Conservation (phyloP, 2,797 vertebrate genomes). For the Sus cebifrons region DNA sequence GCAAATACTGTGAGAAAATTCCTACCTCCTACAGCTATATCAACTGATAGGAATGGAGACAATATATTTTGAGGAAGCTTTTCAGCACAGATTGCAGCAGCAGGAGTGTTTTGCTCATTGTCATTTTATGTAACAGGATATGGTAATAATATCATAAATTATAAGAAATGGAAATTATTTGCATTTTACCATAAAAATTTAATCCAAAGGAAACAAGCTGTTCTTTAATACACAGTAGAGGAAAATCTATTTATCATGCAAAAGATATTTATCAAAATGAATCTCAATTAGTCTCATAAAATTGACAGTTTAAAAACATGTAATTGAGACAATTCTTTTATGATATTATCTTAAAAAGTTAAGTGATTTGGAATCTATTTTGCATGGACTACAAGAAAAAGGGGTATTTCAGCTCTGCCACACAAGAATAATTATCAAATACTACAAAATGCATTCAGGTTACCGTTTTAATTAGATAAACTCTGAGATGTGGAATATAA, state of each 20-base stretch:
- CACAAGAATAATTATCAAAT: background rate
- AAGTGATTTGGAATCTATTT: conserved; percentile 51
- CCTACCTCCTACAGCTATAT: background rate
- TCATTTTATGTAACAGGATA: conserved; percentile 75
- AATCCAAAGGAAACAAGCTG: conserved; percentile 69
- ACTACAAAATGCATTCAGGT: background rate
- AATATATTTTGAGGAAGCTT: conserved; percentile 40
- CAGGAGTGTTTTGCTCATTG: conserved; percentile 69
- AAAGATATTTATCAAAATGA: conserved; percentile 70
- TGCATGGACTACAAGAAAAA: background rate
- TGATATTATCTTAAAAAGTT: conserved; percentile 44
- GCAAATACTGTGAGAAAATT: conserved; percentile 59
- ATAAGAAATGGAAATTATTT: conserved; percentile 76
- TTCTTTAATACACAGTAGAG: conserved; percentile 51
- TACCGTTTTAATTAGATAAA: background rate
- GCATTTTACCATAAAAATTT: conserved; percentile 71
- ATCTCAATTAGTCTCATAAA: conserved; percentile 64
- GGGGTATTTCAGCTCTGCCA: background rate
- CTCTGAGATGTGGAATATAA: background rate
- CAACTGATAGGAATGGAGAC: background rate
- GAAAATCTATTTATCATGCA: conserved; percentile 40
- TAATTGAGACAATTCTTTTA: conserved; percentile 51
- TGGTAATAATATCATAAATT: conserved; percentile 79
- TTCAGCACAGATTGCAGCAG: conserved; percentile 68
- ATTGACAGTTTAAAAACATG: conserved; percentile 58